A percentile compares a stretch with the other conserved stretches of the same genome.
Conservation (phyloP, 1,140 invertebrate genomes). For the Ruditapes philippinarum region DNA sequence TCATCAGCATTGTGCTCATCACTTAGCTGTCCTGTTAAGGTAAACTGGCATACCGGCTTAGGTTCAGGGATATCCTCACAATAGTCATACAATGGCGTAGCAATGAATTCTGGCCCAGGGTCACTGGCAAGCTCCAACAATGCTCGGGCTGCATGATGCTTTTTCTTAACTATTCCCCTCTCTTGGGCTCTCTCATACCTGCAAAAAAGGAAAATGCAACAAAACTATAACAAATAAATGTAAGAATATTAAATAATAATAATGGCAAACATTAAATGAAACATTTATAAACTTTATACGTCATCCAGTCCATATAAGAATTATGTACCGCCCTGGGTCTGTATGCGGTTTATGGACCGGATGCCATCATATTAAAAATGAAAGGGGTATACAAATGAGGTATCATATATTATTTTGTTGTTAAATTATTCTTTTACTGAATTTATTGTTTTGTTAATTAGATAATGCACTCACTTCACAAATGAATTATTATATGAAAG, state of each 20-base stretch:
- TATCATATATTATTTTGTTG: neutral
- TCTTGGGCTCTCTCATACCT: constrained; percentile 3
- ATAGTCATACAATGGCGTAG: too few species aligned
- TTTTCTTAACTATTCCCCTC: neutral
- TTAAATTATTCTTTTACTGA: too few species aligned
- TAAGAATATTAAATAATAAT: neutral
- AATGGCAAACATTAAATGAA: too few species aligned
- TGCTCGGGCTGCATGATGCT: constrained; percentile 25
- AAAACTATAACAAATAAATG: neutral
- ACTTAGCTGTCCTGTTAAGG: too few species aligned
- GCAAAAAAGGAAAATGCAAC: neutral
- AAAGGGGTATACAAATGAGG: neutral
- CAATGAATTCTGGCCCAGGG: neutral
- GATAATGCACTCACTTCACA: too few species aligned
- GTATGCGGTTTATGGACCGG: too few species aligned
- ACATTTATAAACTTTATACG: neutral
- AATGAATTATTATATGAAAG: too few species aligned
- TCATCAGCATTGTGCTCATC: neutral
- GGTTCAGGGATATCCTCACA: too few species aligned
- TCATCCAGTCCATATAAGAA: neutral
- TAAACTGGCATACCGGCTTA: too few species aligned
- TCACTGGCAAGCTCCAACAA: constrained; percentile 18
- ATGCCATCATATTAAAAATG: too few species aligned
- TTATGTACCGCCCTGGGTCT: neutral
- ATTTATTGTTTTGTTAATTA: too few species aligned